Percentiles rank a stretch among this genome's conserved stretches.
Evolutionary conservation across 35 echinoderm and acorn worm species (phyloP).

Genomic region (Hemicentrotus pulcherrimus): DNA sequence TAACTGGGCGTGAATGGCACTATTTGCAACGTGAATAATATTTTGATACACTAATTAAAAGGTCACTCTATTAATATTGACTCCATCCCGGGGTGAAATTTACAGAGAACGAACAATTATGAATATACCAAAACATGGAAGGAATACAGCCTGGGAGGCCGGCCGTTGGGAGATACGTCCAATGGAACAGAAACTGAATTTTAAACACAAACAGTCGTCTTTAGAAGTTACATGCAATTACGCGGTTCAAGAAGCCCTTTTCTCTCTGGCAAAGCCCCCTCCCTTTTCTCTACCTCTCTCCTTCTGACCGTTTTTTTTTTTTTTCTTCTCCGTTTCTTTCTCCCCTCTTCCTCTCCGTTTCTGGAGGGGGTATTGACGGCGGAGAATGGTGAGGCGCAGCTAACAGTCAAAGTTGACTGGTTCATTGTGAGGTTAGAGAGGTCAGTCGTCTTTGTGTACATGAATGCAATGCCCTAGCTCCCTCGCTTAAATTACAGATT

Average conservation of each 20-base stretch:
- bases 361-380: background rate
- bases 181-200: background rate
- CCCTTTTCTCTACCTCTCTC: background rate
- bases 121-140: background rate
- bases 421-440: background rate
- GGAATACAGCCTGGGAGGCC: background rate
- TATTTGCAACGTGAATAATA: background rate
- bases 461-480: conserved; percentile 8
- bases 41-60: conserved; percentile 6
- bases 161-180: background rate
- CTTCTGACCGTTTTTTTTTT: background rate
- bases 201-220: conserved; percentile 28
- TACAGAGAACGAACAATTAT: background rate
- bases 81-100: background rate
- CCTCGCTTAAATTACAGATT: conserved; percentile 9
- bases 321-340: background rate
- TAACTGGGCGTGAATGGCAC: background rate
- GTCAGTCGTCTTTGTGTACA: background rate
- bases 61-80: conserved; percentile 11
- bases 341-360: background rate
- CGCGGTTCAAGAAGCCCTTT: conserved; percentile 26
- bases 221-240: conserved; percentile 31
- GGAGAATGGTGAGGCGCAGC: background rate
- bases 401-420: conserved; percentile 22
- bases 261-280: background rate